Base-by-base conservation (phyloP, 2,888 invertebrate species). In the Ditylenchus weischeri region DNA sequence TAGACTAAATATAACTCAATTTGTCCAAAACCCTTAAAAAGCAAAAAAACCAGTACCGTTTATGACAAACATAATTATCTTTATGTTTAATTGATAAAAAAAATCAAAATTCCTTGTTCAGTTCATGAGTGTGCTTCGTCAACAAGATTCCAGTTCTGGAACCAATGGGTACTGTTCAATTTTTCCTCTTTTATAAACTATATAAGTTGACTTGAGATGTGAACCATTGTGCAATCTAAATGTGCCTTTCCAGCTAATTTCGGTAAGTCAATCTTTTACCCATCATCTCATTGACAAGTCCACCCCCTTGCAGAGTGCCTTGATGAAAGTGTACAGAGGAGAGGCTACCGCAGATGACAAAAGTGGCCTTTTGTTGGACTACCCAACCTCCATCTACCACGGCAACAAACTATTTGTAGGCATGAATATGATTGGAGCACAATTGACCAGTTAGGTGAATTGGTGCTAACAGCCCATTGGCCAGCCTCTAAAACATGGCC, bases 161-260 rank as follows among this genome's bases (percentile, higher is more conserved):
- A 43, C 43, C 8, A 43, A 43, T 8, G 43, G 43, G 43, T 43
- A 43, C 8, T 43, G 2, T 15, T 13, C 5, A 43, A 43, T 29
- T 29, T 29, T 29, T 29, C 29, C 5, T 29, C 29, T 29, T 29
- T 5, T 29, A 2, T 29, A 29, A 29, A 29, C 29, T 29, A 29
- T 29, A 29, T 29, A 29, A 29, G 78, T 78, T 11, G 50, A 66
- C 36, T 64, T 63, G 15, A 69, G 67, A 23, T 80, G 80, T 68
- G 74, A 77, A 58, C 80, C 80, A 7, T 71, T 79, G 54, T 80
- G 80, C 62, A 69, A 72, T 47, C 67, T 80, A 48, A 80, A 80
- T 66, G 65, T 64, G 21, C 79, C 80, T 6, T 79, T 80, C 65
- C 78, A 80, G 64, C 60, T 76, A 18, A 70, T 80, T 51, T 66